Conservation (phyloP, 2,888 invertebrate genomes). For the Scelioninae gen. 2 region DNA sequence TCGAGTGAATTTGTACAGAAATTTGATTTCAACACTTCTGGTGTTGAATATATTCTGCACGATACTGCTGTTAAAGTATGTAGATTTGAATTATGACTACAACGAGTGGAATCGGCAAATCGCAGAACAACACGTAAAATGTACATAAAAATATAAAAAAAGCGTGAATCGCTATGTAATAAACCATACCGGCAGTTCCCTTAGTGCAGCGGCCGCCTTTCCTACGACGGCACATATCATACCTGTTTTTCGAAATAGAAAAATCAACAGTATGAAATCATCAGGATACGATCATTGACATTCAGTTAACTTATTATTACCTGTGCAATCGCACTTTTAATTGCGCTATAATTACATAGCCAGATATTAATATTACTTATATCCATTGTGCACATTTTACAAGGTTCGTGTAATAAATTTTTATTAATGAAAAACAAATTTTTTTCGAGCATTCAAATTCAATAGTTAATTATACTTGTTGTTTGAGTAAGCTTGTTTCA, state of each 20-base stretch:
- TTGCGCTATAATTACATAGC: conserved; percentile 50
- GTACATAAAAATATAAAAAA: conserved; percentile 59
- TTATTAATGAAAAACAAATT: conserved; percentile 8
- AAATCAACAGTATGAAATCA: conserved; percentile 73
- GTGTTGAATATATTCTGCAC: conserved; percentile 21
- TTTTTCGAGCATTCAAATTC: conserved; percentile 23
- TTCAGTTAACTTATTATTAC: conserved; percentile 49
- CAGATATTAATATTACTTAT: conserved; percentile 36
- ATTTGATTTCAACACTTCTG: conserved; percentile 19
- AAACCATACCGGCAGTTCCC: conserved; percentile 96
- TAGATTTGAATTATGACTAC: conserved; percentile 32
- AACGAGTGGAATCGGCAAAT: conserved; percentile 43
- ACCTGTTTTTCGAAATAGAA: conserved; percentile 82
- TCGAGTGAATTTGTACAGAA: conserved; percentile 28
- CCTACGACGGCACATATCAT: conserved; percentile 97
- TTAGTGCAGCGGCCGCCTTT: conserved; percentile 98
- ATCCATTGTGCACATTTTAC: conserved; percentile 41
- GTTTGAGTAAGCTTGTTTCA: conserved; percentile 25
- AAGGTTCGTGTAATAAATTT: conserved; percentile 33
- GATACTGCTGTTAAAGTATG: conserved; percentile 27
- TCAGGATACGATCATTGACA: conserved; percentile 61
- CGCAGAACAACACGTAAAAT: conserved; percentile 53
- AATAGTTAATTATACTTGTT: conserved; percentile 11
- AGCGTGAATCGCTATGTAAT: conserved; percentile 72
- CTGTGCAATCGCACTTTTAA: conserved; percentile 55